These are phyloP conservation scores for Diorhabda sublineata DNA, from an alignment of 1,140 invertebrate species.

Conservation along the genomic window DNA sequence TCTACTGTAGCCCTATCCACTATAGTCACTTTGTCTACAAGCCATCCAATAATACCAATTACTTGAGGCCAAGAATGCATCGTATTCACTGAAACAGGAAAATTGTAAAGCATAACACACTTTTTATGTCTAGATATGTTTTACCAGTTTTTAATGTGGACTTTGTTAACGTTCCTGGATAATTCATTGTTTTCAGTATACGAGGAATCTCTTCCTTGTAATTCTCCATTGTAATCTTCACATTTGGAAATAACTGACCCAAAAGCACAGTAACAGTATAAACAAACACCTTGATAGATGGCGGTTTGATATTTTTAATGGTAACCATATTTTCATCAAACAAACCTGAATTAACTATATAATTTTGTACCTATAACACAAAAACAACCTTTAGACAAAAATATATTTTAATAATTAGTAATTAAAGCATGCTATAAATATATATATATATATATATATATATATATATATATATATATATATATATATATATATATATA, in stretches of 20 bases:
- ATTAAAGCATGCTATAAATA: no score
- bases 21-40: conserved; percentile 17
- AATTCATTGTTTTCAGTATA: conserved; percentile 16
- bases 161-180: conserved; percentile 18
- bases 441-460: no score
- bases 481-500: no score
- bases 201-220: conserved; percentile 22
- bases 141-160: conserved; percentile 23
- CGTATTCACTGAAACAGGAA: conserved; percentile 21
- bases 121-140: not conserved
- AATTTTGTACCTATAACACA: no score
- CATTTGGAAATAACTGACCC: conserved; percentile 12
- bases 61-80: conserved; percentile 28
- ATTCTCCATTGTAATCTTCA: conserved; percentile 20
- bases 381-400: no score
- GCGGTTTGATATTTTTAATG: conserved; percentile 17
- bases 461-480: no score
- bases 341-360: no score
- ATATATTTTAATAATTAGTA: no score
- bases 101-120: conserved; percentile 5
- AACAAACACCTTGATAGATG: conserved; percentile 21
- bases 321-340: no score
- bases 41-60: conserved; percentile 19
- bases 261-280: conserved; percentile 11
- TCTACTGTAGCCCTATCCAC: not conserved